phyloP scores from a whole-genome alignment of 2,113 vertebrate species.

The Corythornis vintsioides region DNA sequence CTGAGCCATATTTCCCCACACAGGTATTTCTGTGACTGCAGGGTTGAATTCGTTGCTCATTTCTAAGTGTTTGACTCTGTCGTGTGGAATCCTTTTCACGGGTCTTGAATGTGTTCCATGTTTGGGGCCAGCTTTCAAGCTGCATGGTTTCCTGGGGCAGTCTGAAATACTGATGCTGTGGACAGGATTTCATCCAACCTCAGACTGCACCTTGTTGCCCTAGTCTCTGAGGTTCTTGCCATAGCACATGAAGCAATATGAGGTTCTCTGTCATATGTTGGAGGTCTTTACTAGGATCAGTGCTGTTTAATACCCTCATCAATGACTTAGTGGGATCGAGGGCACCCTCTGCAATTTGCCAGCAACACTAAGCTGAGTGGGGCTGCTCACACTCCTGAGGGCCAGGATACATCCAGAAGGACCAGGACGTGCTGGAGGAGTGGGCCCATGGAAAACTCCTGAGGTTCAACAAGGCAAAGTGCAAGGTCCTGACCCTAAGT shows the following conservation, averaged over 20 bases:
- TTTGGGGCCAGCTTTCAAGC: neutral
- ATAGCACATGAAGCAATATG: neutral
- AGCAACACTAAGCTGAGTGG: too few species aligned
- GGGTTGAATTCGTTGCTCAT: neutral
- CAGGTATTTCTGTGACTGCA: neutral
- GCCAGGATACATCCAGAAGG: too few species aligned
- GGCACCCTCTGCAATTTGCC: too few species aligned
- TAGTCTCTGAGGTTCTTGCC: neutral
- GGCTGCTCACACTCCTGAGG: too few species aligned
- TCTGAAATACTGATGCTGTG: neutral
- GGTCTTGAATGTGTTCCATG: accelerated
- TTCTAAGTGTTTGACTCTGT: neutral
- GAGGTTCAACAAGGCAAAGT: too few species aligned
- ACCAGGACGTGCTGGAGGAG: too few species aligned
- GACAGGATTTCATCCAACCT: neutral
- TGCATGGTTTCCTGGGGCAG: neutral
- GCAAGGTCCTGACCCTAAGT: too few species aligned
- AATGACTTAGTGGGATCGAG: too few species aligned
- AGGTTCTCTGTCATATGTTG: neutral
- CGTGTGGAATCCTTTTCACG: neutral
- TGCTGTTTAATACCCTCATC: too few species aligned
- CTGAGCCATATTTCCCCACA: neutral
- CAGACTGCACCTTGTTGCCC: neutral
- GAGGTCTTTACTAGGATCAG: too few species aligned
- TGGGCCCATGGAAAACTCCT: too few species aligned